A percentile compares a stretch with the other conserved stretches of the same genome.
phyloP scores from a whole-genome alignment of 1,140 invertebrate genomes.

The Rhyzopertha dominica region DNA sequence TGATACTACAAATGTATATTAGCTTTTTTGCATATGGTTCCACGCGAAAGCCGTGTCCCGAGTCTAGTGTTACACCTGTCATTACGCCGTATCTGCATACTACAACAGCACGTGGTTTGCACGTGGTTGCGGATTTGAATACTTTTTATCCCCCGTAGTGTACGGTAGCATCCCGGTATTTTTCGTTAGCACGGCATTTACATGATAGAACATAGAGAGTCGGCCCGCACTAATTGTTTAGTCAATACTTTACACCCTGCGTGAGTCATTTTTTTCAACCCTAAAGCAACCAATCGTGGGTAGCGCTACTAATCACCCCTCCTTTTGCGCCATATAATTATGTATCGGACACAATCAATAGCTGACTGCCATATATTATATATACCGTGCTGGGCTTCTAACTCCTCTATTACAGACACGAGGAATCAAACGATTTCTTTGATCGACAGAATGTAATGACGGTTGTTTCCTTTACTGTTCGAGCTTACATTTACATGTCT shows the following conservation, averaged over 20 bases:
- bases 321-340: slow-evolving; percentile 44
- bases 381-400: too few relatives aligned
- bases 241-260: slow-evolving; percentile 48
- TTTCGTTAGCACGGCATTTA: slow-evolving; percentile 1
- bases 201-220: slow-evolving; percentile 25
- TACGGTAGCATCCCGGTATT: slow-evolving; percentile 2
- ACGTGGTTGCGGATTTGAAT: slow-evolving; percentile 11
- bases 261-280: slow-evolving; percentile 48
- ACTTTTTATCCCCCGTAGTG: background rate
- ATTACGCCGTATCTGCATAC: slow-evolving; percentile 3
- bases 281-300: slow-evolving; percentile 44
- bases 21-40: background rate
- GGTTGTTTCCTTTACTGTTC: too few relatives aligned
- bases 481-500: too few relatives aligned
- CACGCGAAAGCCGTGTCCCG: slow-evolving; percentile 2
- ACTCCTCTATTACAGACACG: too few relatives aligned
- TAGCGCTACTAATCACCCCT: slow-evolving; percentile 44
- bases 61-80: background rate
- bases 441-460: too few relatives aligned
- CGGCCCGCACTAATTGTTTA: slow-evolving; percentile 46
- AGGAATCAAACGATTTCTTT: too few relatives aligned
- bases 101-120: slow-evolving; percentile 5
- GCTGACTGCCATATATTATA: slow-evolving; percentile 43
- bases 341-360: slow-evolving; percentile 47
- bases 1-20: slow-evolving; percentile 11